These are phyloP conservation scores for Todiramphus saurophagus DNA, from an alignment of 2,113 vertebrate species.

Conservation along the genomic window DNA sequence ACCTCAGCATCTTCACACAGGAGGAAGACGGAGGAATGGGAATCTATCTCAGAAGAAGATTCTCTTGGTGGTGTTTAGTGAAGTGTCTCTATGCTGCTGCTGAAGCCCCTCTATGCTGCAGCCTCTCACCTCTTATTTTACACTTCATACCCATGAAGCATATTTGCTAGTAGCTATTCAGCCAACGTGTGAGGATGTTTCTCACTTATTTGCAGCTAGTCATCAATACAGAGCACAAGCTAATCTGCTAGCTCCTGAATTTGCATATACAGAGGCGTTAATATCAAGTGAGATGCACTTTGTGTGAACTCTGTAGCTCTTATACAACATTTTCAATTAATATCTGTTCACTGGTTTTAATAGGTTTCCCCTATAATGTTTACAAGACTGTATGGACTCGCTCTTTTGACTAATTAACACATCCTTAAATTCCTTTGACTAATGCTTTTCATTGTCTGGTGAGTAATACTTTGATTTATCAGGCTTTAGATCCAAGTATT, in stretches of 20 bases:
- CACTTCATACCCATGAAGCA: not conserved
- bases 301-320: slow-evolving; percentile 51
- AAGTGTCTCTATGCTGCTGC: fast-evolving
- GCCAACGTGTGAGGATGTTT: not conserved
- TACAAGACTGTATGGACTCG: slow-evolving; percentile 36
- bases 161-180: not conserved
- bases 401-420: slow-evolving; percentile 64
- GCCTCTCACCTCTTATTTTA: not conserved
- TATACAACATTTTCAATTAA: slow-evolving; percentile 20
- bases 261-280: not conserved
- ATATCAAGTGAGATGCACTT: slow-evolving; percentile 37
- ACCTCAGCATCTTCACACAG: not conserved
- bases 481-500: not conserved
- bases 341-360: slow-evolving; percentile 53
- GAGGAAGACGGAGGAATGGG: not conserved
- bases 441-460: not conserved
- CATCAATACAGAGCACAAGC: not conserved
- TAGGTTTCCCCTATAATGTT: slow-evolving; percentile 49
- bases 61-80: fast-evolving
- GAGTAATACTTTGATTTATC: slow-evolving; percentile 46
- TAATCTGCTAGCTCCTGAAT: not conserved
- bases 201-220: not conserved
- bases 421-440: slow-evolving; percentile 59
- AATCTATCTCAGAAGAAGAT: not conserved
- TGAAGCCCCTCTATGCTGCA: not conserved